Evolutionary conservation across 2,113 vertebrate species (phyloP).

Genomic region (Nyctereutes procyonoides): DNA sequence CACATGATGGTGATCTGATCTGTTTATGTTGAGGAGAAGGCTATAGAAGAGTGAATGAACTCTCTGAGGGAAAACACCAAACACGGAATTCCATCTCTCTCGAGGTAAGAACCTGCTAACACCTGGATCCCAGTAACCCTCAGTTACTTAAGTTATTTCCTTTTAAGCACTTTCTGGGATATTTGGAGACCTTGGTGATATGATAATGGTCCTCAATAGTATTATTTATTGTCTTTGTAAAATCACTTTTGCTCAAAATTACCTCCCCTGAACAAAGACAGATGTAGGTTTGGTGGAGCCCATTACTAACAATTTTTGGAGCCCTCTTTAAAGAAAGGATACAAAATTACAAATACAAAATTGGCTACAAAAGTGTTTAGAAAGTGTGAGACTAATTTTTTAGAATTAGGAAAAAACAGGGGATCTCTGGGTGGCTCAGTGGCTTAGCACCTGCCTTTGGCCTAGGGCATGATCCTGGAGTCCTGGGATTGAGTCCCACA

Average conservation of each 20-base stretch:
- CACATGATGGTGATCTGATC: not conserved
- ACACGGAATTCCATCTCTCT: not conserved
- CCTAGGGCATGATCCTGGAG: too few species aligned
- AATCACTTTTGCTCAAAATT: not conserved
- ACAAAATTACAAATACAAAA: not conserved
- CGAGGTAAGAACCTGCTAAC: not conserved
- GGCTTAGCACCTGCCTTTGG: too few species aligned
- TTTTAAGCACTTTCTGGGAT: not conserved
- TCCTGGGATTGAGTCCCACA: too few species aligned
- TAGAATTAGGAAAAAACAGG: not conserved
- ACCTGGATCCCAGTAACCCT: not conserved
- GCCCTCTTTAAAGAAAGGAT: conserved; percentile 9
- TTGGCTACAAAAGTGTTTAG: not conserved
- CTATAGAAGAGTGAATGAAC: not conserved
- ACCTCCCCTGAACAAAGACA: not conserved
- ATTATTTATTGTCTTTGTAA: not conserved
- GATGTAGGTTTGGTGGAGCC: not conserved
- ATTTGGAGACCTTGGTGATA: not conserved
- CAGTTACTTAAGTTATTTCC: not conserved
- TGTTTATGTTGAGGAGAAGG: not conserved
- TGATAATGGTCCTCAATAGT: not conserved
- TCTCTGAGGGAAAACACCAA: not conserved
- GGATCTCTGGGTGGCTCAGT: too few species aligned
- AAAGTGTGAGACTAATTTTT: not conserved
- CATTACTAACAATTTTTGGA: not conserved